These are phyloP conservation scores for Dicranocentrus wangi DNA, from an alignment of 2,888 invertebrate species.

Conservation along the genomic window DNA sequence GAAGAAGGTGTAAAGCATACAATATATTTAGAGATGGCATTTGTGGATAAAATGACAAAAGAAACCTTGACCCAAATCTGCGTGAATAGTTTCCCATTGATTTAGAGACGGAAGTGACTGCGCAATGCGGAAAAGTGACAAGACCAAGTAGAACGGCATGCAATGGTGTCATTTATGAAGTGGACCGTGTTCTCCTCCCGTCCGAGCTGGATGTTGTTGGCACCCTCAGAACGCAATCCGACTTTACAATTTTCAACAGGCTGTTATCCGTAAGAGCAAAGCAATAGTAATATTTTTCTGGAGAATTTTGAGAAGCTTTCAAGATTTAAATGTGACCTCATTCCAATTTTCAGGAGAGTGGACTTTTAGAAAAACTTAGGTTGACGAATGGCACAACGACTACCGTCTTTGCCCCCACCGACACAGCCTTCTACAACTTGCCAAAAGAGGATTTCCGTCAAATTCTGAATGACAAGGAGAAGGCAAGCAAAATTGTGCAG, in stretches of 20 bases:
- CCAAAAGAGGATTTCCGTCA: constrained; percentile 76
- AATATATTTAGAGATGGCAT: no score
- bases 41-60: no score
- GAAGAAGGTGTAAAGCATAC: no score
- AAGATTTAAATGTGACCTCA: constrained; percentile 9
- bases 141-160: constrained; percentile 81
- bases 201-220: constrained; percentile 77
- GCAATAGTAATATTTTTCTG: no score
- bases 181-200: constrained; percentile 79
- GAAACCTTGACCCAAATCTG: no score
- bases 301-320: no score
- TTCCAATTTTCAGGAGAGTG: constrained; percentile 76
- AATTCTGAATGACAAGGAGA: constrained; percentile 76
- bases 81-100: constrained; percentile 62
- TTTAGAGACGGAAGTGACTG: constrained; percentile 78
- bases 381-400: constrained; percentile 76
- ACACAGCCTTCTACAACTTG: constrained; percentile 78
- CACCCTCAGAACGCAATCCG: constrained; percentile 76
- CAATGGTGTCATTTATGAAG: constrained; percentile 81
- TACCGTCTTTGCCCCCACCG: constrained; percentile 79
- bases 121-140: constrained; percentile 81
- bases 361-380: constrained; percentile 76
- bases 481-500: constrained; percentile 77
- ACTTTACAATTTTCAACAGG: constrained; percentile 76
- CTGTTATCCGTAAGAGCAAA: constrained; percentile 74